Conservation (phyloP, 2,888 invertebrate genomes). For the Abrostola triplasia region DNA sequence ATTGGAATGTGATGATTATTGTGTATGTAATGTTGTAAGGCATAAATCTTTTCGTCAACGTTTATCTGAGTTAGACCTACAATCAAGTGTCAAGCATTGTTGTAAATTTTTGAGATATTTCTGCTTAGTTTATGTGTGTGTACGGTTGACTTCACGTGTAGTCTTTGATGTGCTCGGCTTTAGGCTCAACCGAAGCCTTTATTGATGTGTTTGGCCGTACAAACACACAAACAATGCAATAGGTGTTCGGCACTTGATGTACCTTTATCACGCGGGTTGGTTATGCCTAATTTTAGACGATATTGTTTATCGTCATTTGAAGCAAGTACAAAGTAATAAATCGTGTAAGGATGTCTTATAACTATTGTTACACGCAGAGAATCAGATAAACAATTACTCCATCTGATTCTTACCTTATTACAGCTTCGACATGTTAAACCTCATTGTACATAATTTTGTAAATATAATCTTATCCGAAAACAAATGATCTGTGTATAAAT, state of each 20-base stretch:
- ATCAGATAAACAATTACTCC: neutral
- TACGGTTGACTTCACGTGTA: too few species aligned
- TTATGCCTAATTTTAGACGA: constrained; percentile 14
- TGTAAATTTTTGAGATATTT: too few species aligned
- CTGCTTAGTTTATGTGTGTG: too few species aligned
- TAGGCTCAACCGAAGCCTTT: too few species aligned
- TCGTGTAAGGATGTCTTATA: neutral
- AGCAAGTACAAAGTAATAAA: constrained; percentile 20
- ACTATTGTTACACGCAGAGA: neutral
- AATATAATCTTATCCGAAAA: constrained; percentile 47
- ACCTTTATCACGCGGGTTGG: constrained; percentile 12
- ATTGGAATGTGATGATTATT: constrained; percentile 24
- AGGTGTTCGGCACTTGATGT: constrained; percentile 8
- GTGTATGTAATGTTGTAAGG: constrained; percentile 21
- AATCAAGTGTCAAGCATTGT: neutral
- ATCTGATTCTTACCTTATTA: constrained; percentile 11
- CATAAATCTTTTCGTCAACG: constrained; percentile 3
- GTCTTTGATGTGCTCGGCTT: too few species aligned
- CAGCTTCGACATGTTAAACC: constrained; percentile 43
- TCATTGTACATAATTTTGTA: constrained; percentile 60
- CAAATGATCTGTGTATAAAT: constrained; percentile 46
- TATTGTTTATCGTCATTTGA: constrained; percentile 39
- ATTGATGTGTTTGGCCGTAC: too few species aligned
- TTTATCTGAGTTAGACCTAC: neutral
- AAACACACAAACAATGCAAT: neutral